Percentiles rank a stretch among this genome's conserved stretches.
These are phyloP conservation scores for Colaptes auratus DNA, from an alignment of 2,113 vertebrate species.

Conservation along the genomic window DNA sequence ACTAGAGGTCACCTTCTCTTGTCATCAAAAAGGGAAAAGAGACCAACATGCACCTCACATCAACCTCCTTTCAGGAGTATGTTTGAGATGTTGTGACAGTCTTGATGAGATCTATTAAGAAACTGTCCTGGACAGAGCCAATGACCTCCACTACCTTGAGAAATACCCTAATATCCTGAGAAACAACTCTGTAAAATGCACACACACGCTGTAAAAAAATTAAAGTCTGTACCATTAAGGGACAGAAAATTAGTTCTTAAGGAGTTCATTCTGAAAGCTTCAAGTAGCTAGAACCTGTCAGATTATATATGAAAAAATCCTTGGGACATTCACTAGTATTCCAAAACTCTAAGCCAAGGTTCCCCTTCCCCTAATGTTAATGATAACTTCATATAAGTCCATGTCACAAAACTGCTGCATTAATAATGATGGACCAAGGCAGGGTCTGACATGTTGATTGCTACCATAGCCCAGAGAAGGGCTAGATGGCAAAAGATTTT, in stretches of 20 bases:
- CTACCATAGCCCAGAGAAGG: neutral
- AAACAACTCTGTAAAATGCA: neutral
- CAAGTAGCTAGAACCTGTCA: neutral
- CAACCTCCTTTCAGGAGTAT: no score
- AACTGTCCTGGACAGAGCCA: no score
- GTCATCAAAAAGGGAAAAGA: no score
- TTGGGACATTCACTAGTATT: neutral
- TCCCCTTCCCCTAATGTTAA: neutral
- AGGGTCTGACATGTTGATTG: neutral
- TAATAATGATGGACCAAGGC: accelerated
- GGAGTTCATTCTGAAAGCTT: neutral
- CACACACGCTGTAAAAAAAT: neutral
- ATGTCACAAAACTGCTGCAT: neutral
- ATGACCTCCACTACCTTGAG: no score
- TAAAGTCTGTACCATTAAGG: accelerated
- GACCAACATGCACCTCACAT: no score
- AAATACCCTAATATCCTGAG: neutral
- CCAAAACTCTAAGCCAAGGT: neutral
- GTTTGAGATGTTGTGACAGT: no score
- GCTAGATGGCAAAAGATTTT: neutral
- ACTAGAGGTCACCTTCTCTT: no score
- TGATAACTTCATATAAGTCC: neutral
- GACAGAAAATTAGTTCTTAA: neutral
- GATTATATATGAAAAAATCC: neutral
- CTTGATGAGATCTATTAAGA: no score